Evolutionary conservation across 2,113 vertebrate genomes (phyloP).

Genomic region (Otus sunia): DNA sequence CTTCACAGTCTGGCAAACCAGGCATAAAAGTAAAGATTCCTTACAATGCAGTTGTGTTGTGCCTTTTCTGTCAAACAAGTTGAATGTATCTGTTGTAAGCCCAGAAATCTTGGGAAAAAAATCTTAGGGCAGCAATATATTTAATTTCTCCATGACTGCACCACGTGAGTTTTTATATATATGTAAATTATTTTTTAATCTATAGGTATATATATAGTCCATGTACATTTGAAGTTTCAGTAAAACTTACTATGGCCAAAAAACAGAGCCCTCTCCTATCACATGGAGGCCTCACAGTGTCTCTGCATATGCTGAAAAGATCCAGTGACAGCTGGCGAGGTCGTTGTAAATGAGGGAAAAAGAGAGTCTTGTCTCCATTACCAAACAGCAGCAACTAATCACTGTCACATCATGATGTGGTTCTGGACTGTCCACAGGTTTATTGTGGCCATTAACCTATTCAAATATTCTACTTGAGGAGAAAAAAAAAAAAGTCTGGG

Average conservation of each 20-base stretch:
- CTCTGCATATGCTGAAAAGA: constrained; percentile 45
- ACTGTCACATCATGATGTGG: constrained; percentile 61
- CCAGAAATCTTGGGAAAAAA: not conserved
- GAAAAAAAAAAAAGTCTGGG: not conserved
- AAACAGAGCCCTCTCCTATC: not conserved
- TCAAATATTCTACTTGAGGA: constrained; percentile 43
- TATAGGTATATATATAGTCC: not conserved
- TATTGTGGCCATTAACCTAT: constrained; percentile 57
- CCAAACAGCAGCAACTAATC: constrained; percentile 53
- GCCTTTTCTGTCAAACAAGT: not conserved
- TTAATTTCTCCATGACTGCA: not conserved
- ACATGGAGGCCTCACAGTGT: not conserved
- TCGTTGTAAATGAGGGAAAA: constrained; percentile 65
- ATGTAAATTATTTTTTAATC: not conserved
- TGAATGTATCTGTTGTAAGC: not conserved
- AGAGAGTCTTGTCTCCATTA: constrained; percentile 68
- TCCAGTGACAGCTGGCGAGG: constrained; percentile 52
- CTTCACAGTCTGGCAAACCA: not conserved
- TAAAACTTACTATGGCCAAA: not conserved
- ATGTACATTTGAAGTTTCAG: not conserved
- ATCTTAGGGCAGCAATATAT: not conserved
- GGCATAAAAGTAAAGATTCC: not conserved
- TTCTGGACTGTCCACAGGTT: constrained; percentile 53
- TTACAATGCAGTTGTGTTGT: not conserved
- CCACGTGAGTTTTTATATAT: not conserved